These are phyloP conservation scores for Mythimna albipuncta DNA, from an alignment of 2,888 invertebrate species.

Conservation along the genomic window DNA sequence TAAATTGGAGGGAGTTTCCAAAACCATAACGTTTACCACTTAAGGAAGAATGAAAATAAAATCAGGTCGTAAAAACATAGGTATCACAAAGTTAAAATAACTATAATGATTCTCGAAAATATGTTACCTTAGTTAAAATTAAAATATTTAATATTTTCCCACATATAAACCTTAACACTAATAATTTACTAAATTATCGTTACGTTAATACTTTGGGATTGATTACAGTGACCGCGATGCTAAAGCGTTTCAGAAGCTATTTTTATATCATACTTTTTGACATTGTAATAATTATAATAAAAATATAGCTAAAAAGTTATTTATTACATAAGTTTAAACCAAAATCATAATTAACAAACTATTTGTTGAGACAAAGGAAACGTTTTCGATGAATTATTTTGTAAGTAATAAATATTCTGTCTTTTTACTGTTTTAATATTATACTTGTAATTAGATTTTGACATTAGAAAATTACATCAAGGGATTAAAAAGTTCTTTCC, in stretches of 20 bases:
- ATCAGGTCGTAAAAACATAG: constrained; percentile 32
- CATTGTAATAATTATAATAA: too few relatives aligned
- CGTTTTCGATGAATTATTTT: too few relatives aligned
- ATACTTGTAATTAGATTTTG: too few relatives aligned
- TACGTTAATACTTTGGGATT: constrained; percentile 62
- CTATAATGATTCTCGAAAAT: constrained; percentile 49
- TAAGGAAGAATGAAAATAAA: constrained; percentile 33
- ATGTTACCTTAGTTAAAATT: constrained; percentile 37
- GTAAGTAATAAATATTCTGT: too few relatives aligned
- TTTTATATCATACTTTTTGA: not conserved
- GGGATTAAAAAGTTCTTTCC: too few relatives aligned
- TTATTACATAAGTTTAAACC: too few relatives aligned
- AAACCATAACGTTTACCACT: constrained; percentile 31
- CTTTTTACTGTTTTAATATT: too few relatives aligned
- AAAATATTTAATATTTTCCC: constrained; percentile 59
- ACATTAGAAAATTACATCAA: too few relatives aligned
- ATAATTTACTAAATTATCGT: constrained; percentile 69
- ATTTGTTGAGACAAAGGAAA: too few relatives aligned
- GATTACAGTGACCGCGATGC: constrained; percentile 21
- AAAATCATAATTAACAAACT: too few relatives aligned
- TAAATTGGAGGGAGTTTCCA: constrained; percentile 1
- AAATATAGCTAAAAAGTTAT: too few relatives aligned
- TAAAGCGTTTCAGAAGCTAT: not conserved
- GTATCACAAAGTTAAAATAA: constrained; percentile 47
- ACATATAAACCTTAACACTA: constrained; percentile 52